Percentiles rank a stretch among this genome's conserved stretches.
These are phyloP conservation scores for Atherix ibis DNA, from an alignment of 2,888 invertebrate genomes.

Conservation along the genomic window DNA sequence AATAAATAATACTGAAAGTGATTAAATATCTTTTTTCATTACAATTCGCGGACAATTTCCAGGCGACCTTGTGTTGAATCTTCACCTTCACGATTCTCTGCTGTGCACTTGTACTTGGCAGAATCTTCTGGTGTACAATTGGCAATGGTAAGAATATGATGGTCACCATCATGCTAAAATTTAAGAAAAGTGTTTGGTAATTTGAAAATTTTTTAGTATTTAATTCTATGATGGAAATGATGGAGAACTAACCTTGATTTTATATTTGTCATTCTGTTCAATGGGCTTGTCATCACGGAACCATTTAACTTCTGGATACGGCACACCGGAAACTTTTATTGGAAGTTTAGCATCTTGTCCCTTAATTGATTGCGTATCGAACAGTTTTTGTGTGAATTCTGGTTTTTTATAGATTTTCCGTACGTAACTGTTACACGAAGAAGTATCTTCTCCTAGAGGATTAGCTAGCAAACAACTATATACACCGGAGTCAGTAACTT, in stretches of 20 bases:
- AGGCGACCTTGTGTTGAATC: constrained; percentile 57
- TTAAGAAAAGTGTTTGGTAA: background rate
- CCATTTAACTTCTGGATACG: constrained; percentile 75
- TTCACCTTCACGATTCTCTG: constrained; percentile 65
- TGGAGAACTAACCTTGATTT: constrained; percentile 37
- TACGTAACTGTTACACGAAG: constrained; percentile 53
- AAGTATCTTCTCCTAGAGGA: constrained; percentile 57
- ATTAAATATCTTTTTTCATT: constrained; percentile 31
- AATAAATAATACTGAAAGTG: constrained; percentile 4
- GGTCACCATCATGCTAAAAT: constrained; percentile 55
- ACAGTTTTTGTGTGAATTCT: constrained; percentile 52
- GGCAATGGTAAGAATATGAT: constrained; percentile 56
- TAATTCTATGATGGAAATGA: background rate
- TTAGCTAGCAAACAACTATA: constrained; percentile 64
- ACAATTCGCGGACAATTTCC: constrained; percentile 72
- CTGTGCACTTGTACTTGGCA: constrained; percentile 61
- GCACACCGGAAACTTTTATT: constrained; percentile 64
- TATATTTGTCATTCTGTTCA: constrained; percentile 49
- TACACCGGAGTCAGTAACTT: constrained; percentile 55
- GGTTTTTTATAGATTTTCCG: constrained; percentile 70
- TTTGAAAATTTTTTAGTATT: background rate
- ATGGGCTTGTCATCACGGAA: constrained; percentile 66
- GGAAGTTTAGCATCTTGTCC: constrained; percentile 69
- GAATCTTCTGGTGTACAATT: constrained; percentile 51
- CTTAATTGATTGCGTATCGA: constrained; percentile 47